These are phyloP conservation scores for Melanitta fusca DNA, from an alignment of 2,797 vertebrate species.

Conservation along the genomic window DNA sequence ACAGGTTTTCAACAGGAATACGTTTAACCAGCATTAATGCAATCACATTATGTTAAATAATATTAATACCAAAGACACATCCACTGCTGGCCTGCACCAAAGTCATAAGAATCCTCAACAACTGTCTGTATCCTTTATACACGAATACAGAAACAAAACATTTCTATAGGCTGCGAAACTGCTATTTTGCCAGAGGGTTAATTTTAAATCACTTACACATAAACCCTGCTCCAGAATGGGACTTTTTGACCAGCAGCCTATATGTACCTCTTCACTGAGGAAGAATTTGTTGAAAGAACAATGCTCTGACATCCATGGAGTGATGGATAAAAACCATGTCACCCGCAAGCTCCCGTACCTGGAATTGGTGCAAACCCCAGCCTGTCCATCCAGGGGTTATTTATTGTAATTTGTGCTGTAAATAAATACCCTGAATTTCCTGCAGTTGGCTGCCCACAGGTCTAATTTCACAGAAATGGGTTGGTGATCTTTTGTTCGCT, in stretches of 20 bases:
- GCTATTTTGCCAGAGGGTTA: neutral
- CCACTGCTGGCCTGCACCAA: conserved; percentile 22
- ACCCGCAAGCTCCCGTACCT: neutral
- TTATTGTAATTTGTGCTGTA: neutral
- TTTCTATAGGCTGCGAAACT: neutral
- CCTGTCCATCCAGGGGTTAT: neutral
- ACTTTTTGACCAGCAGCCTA: neutral
- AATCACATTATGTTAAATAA: conserved; percentile 70
- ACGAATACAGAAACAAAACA: neutral
- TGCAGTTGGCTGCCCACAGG: neutral
- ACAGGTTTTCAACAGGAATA: conserved; percentile 69
- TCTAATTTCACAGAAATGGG: neutral
- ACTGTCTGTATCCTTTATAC: neutral
- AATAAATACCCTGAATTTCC: neutral
- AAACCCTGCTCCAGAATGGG: neutral
- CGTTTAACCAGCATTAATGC: conserved; percentile 56
- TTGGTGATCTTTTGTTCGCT: neutral
- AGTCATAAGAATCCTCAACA: conserved; percentile 7
- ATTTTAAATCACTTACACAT: neutral
- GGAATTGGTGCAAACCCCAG: neutral
- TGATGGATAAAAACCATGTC: neutral
- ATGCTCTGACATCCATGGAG: neutral
- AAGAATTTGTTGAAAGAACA: neutral
- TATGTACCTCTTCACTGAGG: neutral
- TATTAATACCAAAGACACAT: conserved; percentile 52